A percentile compares a stretch with the other conserved stretches of the same genome.
Evolutionary conservation across 2,888 invertebrate species (phyloP).

Genomic region (Anorthoa munda): DNA sequence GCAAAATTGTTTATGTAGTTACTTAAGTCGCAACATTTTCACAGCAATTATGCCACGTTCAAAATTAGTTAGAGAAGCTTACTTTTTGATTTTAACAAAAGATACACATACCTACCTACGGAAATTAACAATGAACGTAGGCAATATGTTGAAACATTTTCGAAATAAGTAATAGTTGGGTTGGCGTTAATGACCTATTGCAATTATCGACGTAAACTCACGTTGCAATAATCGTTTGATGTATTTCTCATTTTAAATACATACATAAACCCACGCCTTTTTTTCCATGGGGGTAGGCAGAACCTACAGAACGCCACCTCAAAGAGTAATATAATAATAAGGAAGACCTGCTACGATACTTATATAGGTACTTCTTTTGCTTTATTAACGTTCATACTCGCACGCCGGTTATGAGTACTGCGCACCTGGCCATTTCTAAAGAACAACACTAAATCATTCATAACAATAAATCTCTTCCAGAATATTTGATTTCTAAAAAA

Average conservation of each 20-base stretch:
- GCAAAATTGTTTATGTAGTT: slow-evolving; percentile 7
- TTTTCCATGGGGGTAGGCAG: too few relatives aligned
- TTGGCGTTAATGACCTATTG: slow-evolving; percentile 41
- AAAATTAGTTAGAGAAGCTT: slow-evolving; percentile 28
- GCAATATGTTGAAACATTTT: slow-evolving; percentile 21
- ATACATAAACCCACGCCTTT: too few relatives aligned
- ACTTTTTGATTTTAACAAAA: slow-evolving; percentile 37
- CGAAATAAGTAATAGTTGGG: not conserved
- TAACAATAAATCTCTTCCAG: too few relatives aligned
- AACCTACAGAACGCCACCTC: too few relatives aligned
- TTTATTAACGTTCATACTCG: too few relatives aligned
- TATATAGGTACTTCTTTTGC: too few relatives aligned
- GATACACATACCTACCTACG: slow-evolving; percentile 18
- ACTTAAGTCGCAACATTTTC: slow-evolving; percentile 25
- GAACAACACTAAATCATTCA: too few relatives aligned
- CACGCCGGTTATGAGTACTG: too few relatives aligned
- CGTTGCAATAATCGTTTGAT: slow-evolving; percentile 1
- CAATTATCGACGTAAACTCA: slow-evolving; percentile 7
- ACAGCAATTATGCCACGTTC: slow-evolving; percentile 25
- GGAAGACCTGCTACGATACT: too few relatives aligned
- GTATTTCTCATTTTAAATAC: not conserved
- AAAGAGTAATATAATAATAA: too few relatives aligned
- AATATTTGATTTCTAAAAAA: too few relatives aligned
- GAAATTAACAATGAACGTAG: slow-evolving; percentile 32
- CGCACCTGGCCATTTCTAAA: too few relatives aligned